These are phyloP conservation scores for Triplophysa dalaica DNA, from an alignment of 2,113 vertebrate genomes.

Conservation along the genomic window DNA sequence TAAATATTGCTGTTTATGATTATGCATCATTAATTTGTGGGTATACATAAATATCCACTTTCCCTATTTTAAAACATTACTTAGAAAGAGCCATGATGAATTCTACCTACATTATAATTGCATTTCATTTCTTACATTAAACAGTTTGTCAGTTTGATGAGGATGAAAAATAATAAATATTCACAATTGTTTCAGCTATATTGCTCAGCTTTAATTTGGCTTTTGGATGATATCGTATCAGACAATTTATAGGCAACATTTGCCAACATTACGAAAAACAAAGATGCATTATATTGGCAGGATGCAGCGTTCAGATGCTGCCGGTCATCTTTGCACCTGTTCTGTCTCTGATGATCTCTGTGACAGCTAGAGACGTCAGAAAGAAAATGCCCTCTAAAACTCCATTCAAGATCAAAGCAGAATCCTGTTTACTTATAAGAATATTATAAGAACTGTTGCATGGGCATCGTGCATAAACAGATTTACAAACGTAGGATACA, in stretches of 20 bases:
- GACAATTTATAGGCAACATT: not conserved
- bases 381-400: slow-evolving; percentile 21
- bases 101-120: no score
- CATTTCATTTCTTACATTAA: no score
- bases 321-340: slow-evolving; percentile 8
- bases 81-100: no score
- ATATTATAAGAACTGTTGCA: slow-evolving; percentile 9
- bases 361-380: slow-evolving; percentile 14
- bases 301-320: slow-evolving; percentile 20
- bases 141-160: no score
- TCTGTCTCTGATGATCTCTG: slow-evolving; percentile 10
- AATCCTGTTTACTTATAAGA: slow-evolving; percentile 7
- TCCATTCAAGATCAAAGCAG: slow-evolving; percentile 27
- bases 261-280: not conserved
- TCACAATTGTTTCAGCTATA: not conserved
- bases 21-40: no score
- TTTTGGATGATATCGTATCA: not conserved
- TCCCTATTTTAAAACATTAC: no score
- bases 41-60: no score
- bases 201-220: not conserved
- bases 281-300: not conserved
- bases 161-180: no score
- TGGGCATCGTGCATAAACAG: not conserved
- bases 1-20: no score
- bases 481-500: slow-evolving; percentile 2